A percentile compares a stretch with the other conserved stretches of the same genome.
These are phyloP conservation scores for Platyscapa corneri DNA, from an alignment of 1,140 invertebrate genomes.

Conservation along the genomic window DNA sequence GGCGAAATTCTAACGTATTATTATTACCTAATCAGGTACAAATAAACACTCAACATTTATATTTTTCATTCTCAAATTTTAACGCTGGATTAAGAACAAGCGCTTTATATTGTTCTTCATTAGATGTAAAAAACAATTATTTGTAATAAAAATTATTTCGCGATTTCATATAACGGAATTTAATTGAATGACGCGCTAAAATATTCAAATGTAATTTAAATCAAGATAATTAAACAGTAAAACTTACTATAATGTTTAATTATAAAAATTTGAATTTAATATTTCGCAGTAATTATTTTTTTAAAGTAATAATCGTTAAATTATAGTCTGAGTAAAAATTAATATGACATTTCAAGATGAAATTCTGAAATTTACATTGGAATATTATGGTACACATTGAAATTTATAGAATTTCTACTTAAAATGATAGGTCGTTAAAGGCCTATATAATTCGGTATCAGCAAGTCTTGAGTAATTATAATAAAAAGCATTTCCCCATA, in stretches of 20 bases:
- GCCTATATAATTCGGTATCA: conserved; percentile 1
- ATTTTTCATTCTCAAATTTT: too few species aligned
- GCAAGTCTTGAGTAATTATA: not conserved
- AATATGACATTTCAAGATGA: not conserved
- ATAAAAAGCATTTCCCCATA: conserved; percentile 14
- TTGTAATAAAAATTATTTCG: too few species aligned
- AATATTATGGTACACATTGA: not conserved
- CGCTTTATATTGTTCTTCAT: too few species aligned
- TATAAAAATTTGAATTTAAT: not conserved
- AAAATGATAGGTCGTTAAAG: conserved; percentile 25
- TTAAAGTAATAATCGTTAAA: not conserved
- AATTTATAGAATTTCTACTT: conserved; percentile 25
- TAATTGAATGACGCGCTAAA: not conserved
- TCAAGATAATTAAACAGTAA: not conserved
- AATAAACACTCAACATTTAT: too few species aligned
- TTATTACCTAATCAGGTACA: too few species aligned
- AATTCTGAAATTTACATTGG: not conserved
- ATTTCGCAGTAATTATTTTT: not conserved
- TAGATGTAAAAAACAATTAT: too few species aligned
- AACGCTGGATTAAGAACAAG: too few species aligned
- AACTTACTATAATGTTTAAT: not conserved
- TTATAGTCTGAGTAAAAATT: not conserved
- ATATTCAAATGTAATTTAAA: not conserved
- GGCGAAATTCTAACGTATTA: too few species aligned
- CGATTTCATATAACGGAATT: too few species aligned